These are phyloP conservation scores for Nestor notabilis DNA, from an alignment of 2,113 vertebrate species.

Conservation along the genomic window DNA sequence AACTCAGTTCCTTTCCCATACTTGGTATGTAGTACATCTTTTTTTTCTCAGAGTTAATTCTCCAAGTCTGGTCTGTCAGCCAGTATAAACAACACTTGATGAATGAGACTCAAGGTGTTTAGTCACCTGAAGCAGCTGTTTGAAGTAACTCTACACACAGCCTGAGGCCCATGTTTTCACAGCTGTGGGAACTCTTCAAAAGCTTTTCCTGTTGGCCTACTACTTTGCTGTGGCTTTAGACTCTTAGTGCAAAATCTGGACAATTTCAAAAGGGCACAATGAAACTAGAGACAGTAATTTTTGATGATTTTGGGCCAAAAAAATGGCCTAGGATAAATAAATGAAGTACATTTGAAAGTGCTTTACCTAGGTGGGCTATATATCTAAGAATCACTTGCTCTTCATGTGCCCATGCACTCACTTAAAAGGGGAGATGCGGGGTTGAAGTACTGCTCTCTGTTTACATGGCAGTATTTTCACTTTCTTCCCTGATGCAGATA, in stretches of 20 bases:
- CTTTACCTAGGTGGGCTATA: conserved; percentile 88
- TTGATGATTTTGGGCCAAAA: conserved; percentile 84
- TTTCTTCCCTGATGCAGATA: conserved; percentile 58
- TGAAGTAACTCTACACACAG: conserved; percentile 84
- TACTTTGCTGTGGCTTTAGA: conserved; percentile 81
- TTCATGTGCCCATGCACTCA: conserved; percentile 20
- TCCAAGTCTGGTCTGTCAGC: conserved; percentile 84
- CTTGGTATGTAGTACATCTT: conserved; percentile 80
- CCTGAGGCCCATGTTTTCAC: conserved; percentile 88
- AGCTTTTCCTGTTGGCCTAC: conserved; percentile 80
- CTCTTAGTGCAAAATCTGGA: conserved; percentile 80
- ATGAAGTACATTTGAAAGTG: conserved; percentile 83
- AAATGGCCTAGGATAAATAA: conserved; percentile 87
- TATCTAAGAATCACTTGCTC: conserved; percentile 73
- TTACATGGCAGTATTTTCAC: conserved; percentile 69
- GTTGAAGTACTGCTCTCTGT: conserved; percentile 57
- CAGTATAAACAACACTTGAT: conserved; percentile 91
- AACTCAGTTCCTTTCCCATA: conserved; percentile 78
- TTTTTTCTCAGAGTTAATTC: conserved; percentile 84
- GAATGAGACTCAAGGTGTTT: conserved; percentile 95
- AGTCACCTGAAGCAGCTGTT: conserved; percentile 93
- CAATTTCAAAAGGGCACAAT: conserved; percentile 83
- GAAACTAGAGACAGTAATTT: conserved; percentile 87
- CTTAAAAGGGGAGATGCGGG: conserved; percentile 52
- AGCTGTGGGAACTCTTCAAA: conserved; percentile 90